A percentile compares a stretch with the other conserved stretches of the same genome.
These are phyloP conservation scores for Stictonetta naevosa DNA, from an alignment of 2,113 vertebrate genomes.

Conservation along the genomic window DNA sequence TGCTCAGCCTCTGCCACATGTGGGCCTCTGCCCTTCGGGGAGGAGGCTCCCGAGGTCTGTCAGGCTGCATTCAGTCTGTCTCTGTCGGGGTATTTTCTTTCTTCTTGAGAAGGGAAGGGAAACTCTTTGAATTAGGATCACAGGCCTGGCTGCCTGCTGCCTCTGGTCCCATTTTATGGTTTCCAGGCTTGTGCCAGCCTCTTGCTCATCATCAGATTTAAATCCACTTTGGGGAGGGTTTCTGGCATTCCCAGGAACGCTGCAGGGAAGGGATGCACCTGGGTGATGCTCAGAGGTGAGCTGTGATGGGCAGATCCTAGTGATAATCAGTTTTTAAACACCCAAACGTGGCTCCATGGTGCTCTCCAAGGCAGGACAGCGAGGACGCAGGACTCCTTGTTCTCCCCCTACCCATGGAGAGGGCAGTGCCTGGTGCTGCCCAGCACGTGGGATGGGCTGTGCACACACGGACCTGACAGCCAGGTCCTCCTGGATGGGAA, in stretches of 20 bases:
- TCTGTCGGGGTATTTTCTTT: background rate
- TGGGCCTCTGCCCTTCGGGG: background rate
- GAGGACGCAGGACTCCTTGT: background rate
- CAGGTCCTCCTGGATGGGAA: background rate
- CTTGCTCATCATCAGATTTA: background rate
- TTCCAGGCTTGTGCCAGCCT: background rate
- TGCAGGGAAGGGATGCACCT: background rate
- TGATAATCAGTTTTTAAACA: background rate
- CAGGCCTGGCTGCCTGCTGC: fast-evolving
- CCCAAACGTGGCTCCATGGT: fast-evolving
- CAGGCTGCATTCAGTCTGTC: background rate
- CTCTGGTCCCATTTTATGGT: background rate
- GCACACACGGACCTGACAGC: too few species aligned
- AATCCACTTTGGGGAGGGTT: background rate
- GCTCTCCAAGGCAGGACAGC: background rate
- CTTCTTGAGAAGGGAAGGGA: fast-evolving
- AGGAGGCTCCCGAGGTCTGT: background rate
- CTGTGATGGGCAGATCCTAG: background rate
- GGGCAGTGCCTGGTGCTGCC: too few species aligned
- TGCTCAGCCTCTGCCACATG: background rate
- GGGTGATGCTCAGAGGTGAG: background rate
- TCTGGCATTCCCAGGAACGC: background rate
- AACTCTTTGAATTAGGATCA: background rate
- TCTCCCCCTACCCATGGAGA: background rate
- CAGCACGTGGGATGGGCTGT: too few species aligned